A percentile compares a stretch with the other conserved stretches of the same genome.
Conservation (phyloP, 2,113 vertebrate species). For the Sturnira hondurensis region DNA sequence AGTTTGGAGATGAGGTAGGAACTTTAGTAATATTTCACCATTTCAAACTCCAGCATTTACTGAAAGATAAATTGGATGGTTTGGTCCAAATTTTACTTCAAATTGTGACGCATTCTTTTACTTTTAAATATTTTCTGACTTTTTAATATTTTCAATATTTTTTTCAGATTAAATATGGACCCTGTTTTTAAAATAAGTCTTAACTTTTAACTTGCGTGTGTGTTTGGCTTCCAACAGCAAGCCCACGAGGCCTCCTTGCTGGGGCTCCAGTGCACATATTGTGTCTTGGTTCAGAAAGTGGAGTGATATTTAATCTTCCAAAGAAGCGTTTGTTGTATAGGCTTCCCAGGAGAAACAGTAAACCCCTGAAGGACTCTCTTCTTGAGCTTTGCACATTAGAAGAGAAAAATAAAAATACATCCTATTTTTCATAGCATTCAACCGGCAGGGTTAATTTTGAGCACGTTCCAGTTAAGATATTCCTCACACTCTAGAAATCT, state of each 20-base stretch:
- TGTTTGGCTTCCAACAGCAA: not conserved
- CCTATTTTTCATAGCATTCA: not conserved
- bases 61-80: not conserved
- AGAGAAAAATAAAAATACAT: not conserved
- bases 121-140: not conserved
- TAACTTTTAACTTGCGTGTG: not conserved
- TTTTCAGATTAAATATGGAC: not conserved
- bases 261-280: not conserved
- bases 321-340: not conserved
- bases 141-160: not conserved
- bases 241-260: not conserved
- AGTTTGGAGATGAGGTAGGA: not conserved
- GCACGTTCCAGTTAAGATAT: not conserved
- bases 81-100: constrained; percentile 4
- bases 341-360: not conserved
- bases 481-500: not conserved
- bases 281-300: constrained; percentile 32
- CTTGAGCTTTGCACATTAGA: not conserved
- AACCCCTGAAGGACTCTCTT: not conserved
- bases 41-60: not conserved
- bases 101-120: not conserved
- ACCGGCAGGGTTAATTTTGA: not conserved
- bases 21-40: not conserved
- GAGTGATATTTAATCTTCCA: constrained; percentile 44
- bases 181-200: not conserved